These are phyloP conservation scores for Philopotamus ludificatus DNA, from an alignment of 1,140 invertebrate species.

Conservation along the genomic window DNA sequence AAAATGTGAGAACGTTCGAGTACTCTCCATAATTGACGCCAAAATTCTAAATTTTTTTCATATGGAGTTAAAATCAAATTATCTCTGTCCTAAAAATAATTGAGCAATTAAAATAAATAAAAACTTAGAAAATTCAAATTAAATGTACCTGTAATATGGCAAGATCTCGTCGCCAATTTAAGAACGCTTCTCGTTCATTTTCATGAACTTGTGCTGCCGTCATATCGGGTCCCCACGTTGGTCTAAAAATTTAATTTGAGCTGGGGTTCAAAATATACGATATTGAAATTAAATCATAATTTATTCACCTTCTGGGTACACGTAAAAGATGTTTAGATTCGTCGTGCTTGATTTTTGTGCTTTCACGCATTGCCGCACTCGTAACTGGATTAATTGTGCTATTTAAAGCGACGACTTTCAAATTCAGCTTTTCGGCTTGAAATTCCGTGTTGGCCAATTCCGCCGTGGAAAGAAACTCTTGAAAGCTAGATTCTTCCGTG, in stretches of 20 bases:
- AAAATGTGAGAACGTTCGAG: constrained; percentile 94
- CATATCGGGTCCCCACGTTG: constrained; percentile 75
- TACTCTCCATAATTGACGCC: constrained; percentile 98
- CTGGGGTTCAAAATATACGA: neutral
- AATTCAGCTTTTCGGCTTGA: constrained; percentile 85
- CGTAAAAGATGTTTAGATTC: constrained; percentile 37
- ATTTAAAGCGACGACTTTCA: constrained; percentile 50
- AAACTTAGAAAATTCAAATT: neutral
- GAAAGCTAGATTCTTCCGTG: constrained; percentile 92
- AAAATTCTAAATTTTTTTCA: constrained; percentile 97
- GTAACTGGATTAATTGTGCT: constrained; percentile 20
- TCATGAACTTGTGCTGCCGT: constrained; percentile 74
- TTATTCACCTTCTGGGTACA: constrained; percentile 51
- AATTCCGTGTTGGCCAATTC: constrained; percentile 93
- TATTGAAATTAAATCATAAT: constrained; percentile 1
- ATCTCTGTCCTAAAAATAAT: constrained; percentile 62
- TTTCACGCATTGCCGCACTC: constrained; percentile 25
- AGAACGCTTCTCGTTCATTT: constrained; percentile 78
- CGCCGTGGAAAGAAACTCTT: constrained; percentile 94
- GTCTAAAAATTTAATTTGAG: constrained; percentile 56
- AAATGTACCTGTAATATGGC: constrained; percentile 65
- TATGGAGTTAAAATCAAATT: constrained; percentile 90
- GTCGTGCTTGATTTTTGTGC: constrained; percentile 21
- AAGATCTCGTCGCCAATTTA: constrained; percentile 84
- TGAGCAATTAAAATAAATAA: neutral